These are phyloP conservation scores for Abramis brama DNA, from an alignment of 2,113 vertebrate species.

Conservation along the genomic window DNA sequence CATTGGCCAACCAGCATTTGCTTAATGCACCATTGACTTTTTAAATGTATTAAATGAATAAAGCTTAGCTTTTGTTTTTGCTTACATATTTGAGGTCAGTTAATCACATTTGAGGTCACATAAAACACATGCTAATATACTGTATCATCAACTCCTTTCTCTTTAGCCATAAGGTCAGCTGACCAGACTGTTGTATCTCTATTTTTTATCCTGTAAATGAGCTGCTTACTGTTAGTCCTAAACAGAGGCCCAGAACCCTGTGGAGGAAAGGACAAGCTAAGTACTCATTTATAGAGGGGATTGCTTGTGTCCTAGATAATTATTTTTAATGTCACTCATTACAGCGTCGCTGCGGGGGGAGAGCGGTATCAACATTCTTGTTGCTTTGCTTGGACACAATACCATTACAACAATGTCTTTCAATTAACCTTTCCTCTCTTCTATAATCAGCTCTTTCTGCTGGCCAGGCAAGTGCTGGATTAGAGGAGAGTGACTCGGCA, in stretches of 20 bases:
- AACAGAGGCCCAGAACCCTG: conserved; percentile 31
- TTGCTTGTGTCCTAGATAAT: conserved; percentile 71
- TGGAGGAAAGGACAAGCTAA: conserved; percentile 46
- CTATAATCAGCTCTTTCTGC: conserved; percentile 57
- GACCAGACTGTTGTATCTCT: not conserved
- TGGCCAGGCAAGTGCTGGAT: conserved; percentile 58
- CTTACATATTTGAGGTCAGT: not conserved
- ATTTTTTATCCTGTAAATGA: conserved; percentile 1
- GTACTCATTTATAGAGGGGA: conserved; percentile 64
- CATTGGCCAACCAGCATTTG: too few relatives aligned
- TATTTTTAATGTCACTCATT: conserved; percentile 75
- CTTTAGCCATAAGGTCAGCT: not conserved
- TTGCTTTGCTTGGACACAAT: conserved; percentile 64
- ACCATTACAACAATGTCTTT: conserved; percentile 67
- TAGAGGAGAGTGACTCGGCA: conserved; percentile 54
- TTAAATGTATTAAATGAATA: not conserved
- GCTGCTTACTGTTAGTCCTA: conserved; percentile 44
- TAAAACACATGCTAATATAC: not conserved
- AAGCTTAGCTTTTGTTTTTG: not conserved
- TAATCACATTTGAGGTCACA: not conserved
- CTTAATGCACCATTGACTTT: too few relatives aligned
- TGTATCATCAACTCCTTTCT: not conserved
- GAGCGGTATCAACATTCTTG: conserved; percentile 44
- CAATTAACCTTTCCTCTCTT: conserved; percentile 67
- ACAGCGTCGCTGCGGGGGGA: conserved; percentile 59